These are phyloP conservation scores for Steromphala cineraria DNA, from an alignment of 2,888 invertebrate species.

Conservation along the genomic window DNA sequence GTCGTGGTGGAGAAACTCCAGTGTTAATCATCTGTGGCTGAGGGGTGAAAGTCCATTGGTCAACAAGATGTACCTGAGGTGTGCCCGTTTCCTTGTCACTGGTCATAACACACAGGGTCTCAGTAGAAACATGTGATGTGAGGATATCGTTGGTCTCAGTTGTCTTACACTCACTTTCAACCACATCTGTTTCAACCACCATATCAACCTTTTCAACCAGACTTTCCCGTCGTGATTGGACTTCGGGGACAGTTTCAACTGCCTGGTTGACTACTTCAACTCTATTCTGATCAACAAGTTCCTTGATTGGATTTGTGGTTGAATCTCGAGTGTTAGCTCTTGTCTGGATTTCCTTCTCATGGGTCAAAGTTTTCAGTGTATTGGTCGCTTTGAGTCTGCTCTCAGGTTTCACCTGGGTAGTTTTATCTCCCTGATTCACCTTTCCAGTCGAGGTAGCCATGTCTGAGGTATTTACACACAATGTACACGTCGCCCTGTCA, in stretches of 20 bases:
- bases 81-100: conserved; percentile 62
- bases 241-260: neutral
- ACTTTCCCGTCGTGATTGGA: neutral
- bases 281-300: neutral
- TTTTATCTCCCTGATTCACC: conserved; percentile 46
- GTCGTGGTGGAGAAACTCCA: conserved; percentile 59
- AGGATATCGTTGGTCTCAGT: conserved; percentile 8
- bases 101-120: conserved; percentile 43
- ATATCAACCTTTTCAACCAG: neutral
- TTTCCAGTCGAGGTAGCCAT: conserved; percentile 46
- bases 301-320: neutral
- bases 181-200: neutral
- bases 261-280: neutral
- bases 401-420: conserved; percentile 42
- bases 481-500: conserved; percentile 58
- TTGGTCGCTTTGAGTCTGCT: conserved; percentile 46
- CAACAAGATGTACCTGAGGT: conserved; percentile 37
- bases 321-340: neutral
- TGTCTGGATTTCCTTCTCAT: conserved; percentile 33
- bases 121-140: conserved; percentile 34
- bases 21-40: conserved; percentile 60
- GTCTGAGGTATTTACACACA: conserved; percentile 43
- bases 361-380: conserved; percentile 39
- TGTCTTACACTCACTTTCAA: neutral
- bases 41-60: conserved; percentile 64